Evolutionary conservation across 1,140 invertebrate genomes (phyloP).

Genomic region (Pantala flavescens): DNA sequence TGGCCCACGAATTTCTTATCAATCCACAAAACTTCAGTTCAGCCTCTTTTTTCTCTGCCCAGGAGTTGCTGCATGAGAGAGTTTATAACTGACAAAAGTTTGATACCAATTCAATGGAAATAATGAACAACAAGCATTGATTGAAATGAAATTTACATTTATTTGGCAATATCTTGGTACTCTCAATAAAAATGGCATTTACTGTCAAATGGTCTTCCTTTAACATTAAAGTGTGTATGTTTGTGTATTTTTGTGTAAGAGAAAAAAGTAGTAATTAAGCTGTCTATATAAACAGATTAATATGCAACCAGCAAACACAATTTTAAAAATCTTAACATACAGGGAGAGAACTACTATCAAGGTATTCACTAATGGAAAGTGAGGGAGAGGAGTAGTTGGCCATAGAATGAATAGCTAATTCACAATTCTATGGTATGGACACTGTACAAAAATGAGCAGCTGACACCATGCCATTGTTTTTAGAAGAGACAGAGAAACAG

Average conservation of each 20-base stretch:
- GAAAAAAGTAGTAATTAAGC: neutral
- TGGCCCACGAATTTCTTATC: no score
- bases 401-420: slow-evolving; percentile 3
- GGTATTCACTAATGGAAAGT: neutral
- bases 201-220: neutral
- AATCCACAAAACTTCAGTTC: no score
- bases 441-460: slow-evolving; percentile 9
- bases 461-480: slow-evolving; percentile 9
- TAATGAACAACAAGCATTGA: neutral
- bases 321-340: slow-evolving; percentile 11
- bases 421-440: slow-evolving; percentile 2
- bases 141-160: slow-evolving; percentile 8
- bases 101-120: neutral
- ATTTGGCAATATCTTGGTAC: slow-evolving; percentile 6
- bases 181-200: neutral
- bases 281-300: slow-evolving; percentile 8
- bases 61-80: no score
- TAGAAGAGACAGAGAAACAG: slow-evolving; percentile 9
- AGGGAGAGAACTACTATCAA: neutral
- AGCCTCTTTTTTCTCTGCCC: no score
- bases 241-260: neutral
- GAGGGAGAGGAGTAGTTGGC: slow-evolving; percentile 1
- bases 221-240: slow-evolving; percentile 3
- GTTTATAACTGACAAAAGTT: no score
- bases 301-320: neutral